These are phyloP conservation scores for Pangasius krempfi DNA, from an alignment of 2,797 vertebrate species.

Conservation along the genomic window DNA sequence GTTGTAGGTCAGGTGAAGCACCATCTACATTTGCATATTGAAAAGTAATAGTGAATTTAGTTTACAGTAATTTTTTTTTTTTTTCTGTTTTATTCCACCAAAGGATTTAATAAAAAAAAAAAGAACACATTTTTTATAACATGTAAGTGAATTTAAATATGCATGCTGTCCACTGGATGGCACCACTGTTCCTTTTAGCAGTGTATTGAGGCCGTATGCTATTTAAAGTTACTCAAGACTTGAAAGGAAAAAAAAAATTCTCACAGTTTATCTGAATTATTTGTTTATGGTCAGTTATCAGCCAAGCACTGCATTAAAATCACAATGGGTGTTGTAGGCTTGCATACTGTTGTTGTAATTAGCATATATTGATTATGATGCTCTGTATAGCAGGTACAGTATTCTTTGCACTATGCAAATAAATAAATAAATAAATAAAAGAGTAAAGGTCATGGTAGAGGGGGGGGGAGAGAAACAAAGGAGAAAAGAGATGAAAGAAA, in stretches of 20 bases:
- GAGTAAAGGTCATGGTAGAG: neutral
- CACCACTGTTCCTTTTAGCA: slow-evolving; percentile 49
- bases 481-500: neutral
- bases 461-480: neutral
- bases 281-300: neutral
- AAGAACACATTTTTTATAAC: neutral
- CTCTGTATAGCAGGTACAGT: neutral
- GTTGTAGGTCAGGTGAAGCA: neutral
- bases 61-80: neutral
- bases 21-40: neutral
- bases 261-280: neutral
- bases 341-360: neutral
- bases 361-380: neutral
- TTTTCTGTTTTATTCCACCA: neutral
- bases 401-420: neutral
- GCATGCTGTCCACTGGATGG: slow-evolving; percentile 53
- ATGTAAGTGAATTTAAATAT: neutral
- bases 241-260: neutral
- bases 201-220: neutral
- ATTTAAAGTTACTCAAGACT: neutral
- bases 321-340: neutral
- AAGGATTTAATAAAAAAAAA: neutral
- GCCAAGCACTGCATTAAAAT: neutral
- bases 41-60: neutral
- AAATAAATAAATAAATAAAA: neutral